phyloP scores from a whole-genome alignment of 2,113 vertebrate species.

The Octodon degus region DNA sequence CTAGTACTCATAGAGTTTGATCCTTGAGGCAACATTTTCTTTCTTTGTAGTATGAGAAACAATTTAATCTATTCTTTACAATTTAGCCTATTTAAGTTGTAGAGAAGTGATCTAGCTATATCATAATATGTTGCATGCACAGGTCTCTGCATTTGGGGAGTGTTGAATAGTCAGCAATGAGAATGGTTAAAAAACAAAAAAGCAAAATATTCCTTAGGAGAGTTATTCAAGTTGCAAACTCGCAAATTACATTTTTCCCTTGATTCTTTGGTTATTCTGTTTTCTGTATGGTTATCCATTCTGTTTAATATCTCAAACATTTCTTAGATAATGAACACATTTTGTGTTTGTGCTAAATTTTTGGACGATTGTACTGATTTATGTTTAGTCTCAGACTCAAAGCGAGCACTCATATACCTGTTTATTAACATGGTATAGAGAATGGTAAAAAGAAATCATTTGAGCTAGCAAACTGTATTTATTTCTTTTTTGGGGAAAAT shows the following conservation, averaged over 20 bases:
- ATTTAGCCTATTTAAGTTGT: background rate
- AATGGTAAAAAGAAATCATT: background rate
- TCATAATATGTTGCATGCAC: background rate
- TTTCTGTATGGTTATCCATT: background rate
- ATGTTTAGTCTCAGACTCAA: background rate
- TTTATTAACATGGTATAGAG: background rate
- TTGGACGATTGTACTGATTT: background rate
- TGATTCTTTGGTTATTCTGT: background rate
- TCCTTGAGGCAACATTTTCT: background rate
- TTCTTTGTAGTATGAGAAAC: background rate
- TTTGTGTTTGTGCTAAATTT: background rate
- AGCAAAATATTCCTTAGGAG: background rate
- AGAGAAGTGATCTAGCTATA: background rate
- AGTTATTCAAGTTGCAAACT: background rate
- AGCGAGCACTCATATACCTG: background rate
- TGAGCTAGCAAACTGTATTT: background rate
- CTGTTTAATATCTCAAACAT: background rate
- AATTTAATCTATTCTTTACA: background rate
- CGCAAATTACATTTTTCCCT: background rate
- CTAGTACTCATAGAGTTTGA: background rate
- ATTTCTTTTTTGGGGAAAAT: background rate
- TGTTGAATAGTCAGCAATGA: background rate
- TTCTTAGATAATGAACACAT: background rate
- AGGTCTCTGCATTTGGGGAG: background rate
- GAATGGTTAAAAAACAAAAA: background rate